These are phyloP conservation scores for Dermolepida albohirtum DNA, from an alignment of 2,888 invertebrate genomes.

Conservation along the genomic window DNA sequence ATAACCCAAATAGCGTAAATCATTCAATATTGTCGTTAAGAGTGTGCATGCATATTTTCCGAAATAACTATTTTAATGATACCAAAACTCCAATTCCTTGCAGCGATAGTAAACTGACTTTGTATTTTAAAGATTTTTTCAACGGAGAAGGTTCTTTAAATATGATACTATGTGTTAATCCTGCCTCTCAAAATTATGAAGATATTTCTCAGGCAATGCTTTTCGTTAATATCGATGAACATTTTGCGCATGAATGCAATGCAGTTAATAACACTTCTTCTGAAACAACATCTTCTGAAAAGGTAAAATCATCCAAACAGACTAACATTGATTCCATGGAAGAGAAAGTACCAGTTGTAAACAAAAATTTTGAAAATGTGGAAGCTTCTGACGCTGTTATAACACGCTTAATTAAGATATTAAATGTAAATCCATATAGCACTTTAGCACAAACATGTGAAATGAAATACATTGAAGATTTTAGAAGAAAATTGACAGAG, in stretches of 20 bases:
- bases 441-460: too few relatives aligned
- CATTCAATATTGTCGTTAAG: too few relatives aligned
- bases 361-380: background rate
- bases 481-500: background rate
- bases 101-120: background rate
- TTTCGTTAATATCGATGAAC: background rate
- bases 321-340: background rate
- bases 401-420: background rate
- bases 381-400: conserved; percentile 1
- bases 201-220: background rate
- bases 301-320: background rate
- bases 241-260: too few relatives aligned
- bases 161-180: conserved; percentile 13
- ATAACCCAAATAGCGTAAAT: background rate
- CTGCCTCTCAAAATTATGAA: background rate
- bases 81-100: background rate
- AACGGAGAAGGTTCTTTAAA: background rate
- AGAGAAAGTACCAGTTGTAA: background rate
- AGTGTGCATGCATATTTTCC: background rate
- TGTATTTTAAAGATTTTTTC: conserved; percentile 1
- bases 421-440: background rate
- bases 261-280: too few relatives aligned
- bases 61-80: background rate
- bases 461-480: background rate
- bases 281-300: background rate